A percentile compares a stretch with the other conserved stretches of the same genome.
Conservation (phyloP, 2,888 invertebrate species). For the Polyploca ridens region DNA sequence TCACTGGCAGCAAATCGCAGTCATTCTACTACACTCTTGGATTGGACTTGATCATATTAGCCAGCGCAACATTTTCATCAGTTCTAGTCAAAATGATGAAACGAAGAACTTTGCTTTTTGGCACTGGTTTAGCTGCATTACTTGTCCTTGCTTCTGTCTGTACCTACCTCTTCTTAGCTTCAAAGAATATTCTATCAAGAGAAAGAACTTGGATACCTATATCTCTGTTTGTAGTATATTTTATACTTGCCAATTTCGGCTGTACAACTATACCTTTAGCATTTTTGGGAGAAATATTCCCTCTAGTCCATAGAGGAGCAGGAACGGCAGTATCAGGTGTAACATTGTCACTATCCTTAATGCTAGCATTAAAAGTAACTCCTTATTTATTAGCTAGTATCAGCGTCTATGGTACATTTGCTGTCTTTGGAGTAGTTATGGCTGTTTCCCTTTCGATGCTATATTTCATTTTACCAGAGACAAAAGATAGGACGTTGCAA, state of each 20-base stretch:
- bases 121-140: conserved; percentile 46
- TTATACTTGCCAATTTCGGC: conserved; percentile 52
- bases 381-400: conserved; percentile 44
- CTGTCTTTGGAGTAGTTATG: conserved; percentile 50
- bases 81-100: conserved; percentile 48
- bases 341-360: conserved; percentile 41
- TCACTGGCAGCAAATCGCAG: conserved; percentile 43
- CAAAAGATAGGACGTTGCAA: conserved; percentile 46
- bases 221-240: conserved; percentile 46
- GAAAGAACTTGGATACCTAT: conserved; percentile 39
- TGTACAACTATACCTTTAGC: conserved; percentile 56
- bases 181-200: conserved; percentile 38
- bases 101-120: conserved; percentile 49
- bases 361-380: conserved; percentile 44
- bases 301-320: conserved; percentile 49
- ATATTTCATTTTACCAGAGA: conserved; percentile 46
- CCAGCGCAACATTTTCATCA: conserved; percentile 46
- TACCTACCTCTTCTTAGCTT: conserved; percentile 39
- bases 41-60: conserved; percentile 50
- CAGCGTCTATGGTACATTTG: conserved; percentile 62
- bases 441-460: conserved; percentile 29
- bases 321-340: conserved; percentile 48
- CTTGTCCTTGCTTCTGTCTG: conserved; percentile 41
- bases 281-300: conserved; percentile 54
- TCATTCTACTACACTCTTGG: conserved; percentile 50